Percentiles rank a stretch among this genome's conserved stretches.
Conservation (phyloP, 2,113 vertebrate species). For the Fukomys damarensis region DNA sequence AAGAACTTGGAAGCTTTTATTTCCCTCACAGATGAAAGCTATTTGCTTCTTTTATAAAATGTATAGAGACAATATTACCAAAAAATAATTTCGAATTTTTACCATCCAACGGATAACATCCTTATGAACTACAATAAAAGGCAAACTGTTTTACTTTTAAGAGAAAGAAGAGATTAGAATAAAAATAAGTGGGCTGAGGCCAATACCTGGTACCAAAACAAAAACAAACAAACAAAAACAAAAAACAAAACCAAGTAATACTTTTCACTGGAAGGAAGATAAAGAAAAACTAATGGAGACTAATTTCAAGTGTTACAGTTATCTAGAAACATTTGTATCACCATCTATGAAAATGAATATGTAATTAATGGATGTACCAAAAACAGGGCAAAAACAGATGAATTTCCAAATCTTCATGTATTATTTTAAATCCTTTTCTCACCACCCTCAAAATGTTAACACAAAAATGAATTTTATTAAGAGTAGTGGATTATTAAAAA, state of each 20-base stretch:
- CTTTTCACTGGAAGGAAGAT: not conserved
- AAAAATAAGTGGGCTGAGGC: constrained; percentile 51
- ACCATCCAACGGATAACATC: not conserved
- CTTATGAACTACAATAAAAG: not conserved
- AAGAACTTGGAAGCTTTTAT: constrained; percentile 46
- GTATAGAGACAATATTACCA: not conserved
- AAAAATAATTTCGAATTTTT: constrained; percentile 50
- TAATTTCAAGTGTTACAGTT: constrained; percentile 3
- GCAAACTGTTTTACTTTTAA: constrained; percentile 17
- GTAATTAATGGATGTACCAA: constrained; percentile 30
- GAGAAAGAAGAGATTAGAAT: not conserved
- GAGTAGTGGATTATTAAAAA: not conserved
- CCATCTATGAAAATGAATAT: constrained; percentile 3
- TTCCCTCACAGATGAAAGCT: not conserved
- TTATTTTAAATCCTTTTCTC: constrained; percentile 21
- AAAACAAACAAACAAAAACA: no score
- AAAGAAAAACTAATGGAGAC: not conserved
- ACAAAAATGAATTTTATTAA: not conserved
- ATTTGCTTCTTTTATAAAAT: constrained; percentile 44
- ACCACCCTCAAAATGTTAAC: not conserved
- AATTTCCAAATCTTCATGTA: constrained; percentile 44
- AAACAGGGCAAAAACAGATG: not conserved
- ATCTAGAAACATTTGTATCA: constrained; percentile 48
- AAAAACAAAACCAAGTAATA: no score
- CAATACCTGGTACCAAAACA: no score